Base-by-base conservation (phyloP, 2,797 vertebrate genomes). In the Siniperca obscura region DNA sequence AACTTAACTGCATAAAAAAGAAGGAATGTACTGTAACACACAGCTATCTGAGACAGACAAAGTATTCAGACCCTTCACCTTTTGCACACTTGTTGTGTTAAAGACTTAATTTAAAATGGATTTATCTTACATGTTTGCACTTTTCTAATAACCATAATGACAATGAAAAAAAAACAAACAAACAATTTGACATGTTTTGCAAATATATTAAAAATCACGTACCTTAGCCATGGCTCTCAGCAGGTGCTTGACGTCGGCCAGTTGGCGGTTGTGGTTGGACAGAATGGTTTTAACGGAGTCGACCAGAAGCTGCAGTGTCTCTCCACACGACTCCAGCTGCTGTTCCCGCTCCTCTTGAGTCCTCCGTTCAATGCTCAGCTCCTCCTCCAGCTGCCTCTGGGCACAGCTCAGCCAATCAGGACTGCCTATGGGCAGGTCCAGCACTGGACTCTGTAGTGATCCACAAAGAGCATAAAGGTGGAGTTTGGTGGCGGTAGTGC, bases 161-260 rank as follows among this genome's bases (percentile, higher is more conserved):
- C 42, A 46, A 64, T 25, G 22, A 27, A 57, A 14, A 14, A 30
- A 30, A 30, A 30, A 3, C 30, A 30, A 30, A 30, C 27, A 2
- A 30, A 30, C 30, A 3, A 30, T 30, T 30, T 30, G 27, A 14
- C 27, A 30, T 17, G 7, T 40, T 40, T 44, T 60, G 13, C 13
- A 70, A 27, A 34, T 30, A 4, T 38, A 21, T 40, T 10, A 19
- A 59, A 40, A 42, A n/a, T 19, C 40, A 10, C 0, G 65, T 76
- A 99, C 98, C 98, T 99, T 99, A 44, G 98, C 98, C 98, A 99
- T 99, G 84, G 98, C 98, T 89, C 97, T 97, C 61, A 99, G 95
- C 34, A 99, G 96, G 94, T 99, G 97, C 80, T 99, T 99, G 80
- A 99, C 98, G 38, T 99, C 98, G 22, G 96, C 98, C 74, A 99